phyloP scores from a whole-genome alignment of 2,888 invertebrate species.

The Tipula helvola region DNA sequence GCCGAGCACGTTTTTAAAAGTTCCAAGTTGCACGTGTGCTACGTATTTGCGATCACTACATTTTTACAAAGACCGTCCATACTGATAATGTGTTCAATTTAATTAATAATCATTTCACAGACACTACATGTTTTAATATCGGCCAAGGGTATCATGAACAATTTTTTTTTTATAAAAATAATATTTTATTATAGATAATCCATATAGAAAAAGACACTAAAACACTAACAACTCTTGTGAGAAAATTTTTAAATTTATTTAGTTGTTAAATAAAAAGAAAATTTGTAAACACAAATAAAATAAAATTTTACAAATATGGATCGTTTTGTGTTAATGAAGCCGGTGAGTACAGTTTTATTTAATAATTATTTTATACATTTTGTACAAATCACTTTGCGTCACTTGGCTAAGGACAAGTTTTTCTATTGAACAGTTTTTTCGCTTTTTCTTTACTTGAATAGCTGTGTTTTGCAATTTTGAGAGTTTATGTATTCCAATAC shows the following conservation, averaged over 20 bases:
- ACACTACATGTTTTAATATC: background rate
- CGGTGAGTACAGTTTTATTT: background rate
- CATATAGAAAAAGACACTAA: background rate
- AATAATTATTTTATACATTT: background rate
- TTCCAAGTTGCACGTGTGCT: too few relatives aligned
- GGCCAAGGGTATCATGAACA: background rate
- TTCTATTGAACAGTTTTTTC: too few relatives aligned
- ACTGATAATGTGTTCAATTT: too few relatives aligned
- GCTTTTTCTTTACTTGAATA: too few relatives aligned
- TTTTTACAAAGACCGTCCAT: too few relatives aligned
- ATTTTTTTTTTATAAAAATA: background rate
- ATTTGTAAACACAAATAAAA: background rate
- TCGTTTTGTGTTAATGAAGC: slow-evolving; percentile 5
- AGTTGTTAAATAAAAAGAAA: background rate
- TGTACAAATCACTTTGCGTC: too few relatives aligned
- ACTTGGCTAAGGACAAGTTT: too few relatives aligned
- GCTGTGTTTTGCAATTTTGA: too few relatives aligned
- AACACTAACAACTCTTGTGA: background rate
- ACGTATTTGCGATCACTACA: too few relatives aligned
- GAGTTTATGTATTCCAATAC: too few relatives aligned
- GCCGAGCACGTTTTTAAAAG: too few relatives aligned
- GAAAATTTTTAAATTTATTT: background rate
- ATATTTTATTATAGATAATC: background rate
- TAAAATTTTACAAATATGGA: slow-evolving; percentile 8
- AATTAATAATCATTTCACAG: too few relatives aligned